A percentile compares a stretch with the other conserved stretches of the same genome.
Conservation (phyloP, 2,113 vertebrate genomes). For the Eonycteris spelaea region DNA sequence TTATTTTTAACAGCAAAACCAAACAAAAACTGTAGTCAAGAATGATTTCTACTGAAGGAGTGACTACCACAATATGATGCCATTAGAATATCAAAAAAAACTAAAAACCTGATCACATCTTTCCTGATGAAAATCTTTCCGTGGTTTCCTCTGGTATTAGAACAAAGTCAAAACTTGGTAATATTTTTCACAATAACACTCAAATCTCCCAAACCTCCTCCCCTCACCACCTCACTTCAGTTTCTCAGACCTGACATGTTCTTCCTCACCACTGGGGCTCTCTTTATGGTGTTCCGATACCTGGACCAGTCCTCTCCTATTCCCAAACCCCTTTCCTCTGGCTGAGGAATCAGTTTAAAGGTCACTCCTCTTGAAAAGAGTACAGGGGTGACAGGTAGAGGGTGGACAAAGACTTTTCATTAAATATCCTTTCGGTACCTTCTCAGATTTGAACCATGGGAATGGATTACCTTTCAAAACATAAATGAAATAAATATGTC, state of each 20-base stretch:
- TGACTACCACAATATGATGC: neutral
- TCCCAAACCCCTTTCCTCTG: neutral
- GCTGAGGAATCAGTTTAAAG: neutral
- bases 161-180: neutral
- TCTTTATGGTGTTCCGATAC: too few species aligned
- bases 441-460: neutral
- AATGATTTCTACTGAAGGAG: neutral
- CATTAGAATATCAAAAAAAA: neutral
- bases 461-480: neutral
- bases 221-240: neutral
- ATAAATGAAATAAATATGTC: neutral
- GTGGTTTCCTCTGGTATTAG: neutral
- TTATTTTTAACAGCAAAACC: neutral
- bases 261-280: neutral
- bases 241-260: neutral
- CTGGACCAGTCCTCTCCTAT: neutral
- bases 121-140: neutral
- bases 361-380: neutral
- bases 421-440: neutral
- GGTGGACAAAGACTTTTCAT: neutral
- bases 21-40: neutral
- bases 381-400: too few species aligned
- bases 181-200: neutral
- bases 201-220: neutral
- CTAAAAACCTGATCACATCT: neutral